Conservation (phyloP, 2,888 invertebrate genomes). For the Spisula subtruncata region DNA sequence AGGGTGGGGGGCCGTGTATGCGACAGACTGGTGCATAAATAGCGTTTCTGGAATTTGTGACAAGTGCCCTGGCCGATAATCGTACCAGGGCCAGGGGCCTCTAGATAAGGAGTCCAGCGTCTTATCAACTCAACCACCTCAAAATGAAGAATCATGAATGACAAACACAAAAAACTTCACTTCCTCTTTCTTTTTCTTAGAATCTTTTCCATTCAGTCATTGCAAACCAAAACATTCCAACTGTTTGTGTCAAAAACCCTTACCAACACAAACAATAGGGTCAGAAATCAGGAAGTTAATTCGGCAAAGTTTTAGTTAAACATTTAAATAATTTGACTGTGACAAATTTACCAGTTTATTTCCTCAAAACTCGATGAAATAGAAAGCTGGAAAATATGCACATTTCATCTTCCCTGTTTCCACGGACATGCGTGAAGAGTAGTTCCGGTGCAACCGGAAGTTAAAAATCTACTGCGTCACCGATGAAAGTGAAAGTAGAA, state of each 20-base stretch:
- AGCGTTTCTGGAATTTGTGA: too few species aligned
- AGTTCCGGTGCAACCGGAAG: slow-evolving; percentile 63
- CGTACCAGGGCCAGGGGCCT: too few species aligned
- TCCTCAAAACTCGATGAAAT: background rate
- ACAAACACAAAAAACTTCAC: background rate
- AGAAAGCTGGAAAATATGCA: slow-evolving; percentile 36
- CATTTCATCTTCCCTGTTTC: slow-evolving; percentile 65
- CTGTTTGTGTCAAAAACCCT: background rate
- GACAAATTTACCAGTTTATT: slow-evolving; percentile 2
- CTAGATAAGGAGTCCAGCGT: too few species aligned
- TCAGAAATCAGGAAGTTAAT: background rate
- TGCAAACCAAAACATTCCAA: background rate
- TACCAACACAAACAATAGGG: background rate
- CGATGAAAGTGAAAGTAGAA: slow-evolving; percentile 42
- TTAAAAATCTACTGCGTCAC: slow-evolving; percentile 22
- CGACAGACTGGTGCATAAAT: too few species aligned
- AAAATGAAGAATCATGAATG: background rate
- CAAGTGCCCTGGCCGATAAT: too few species aligned
- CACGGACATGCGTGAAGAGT: slow-evolving; percentile 61
- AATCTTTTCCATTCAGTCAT: background rate
- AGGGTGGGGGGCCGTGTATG: too few species aligned
- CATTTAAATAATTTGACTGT: background rate
- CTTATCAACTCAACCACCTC: too few species aligned
- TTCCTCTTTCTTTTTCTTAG: slow-evolving; percentile 21
- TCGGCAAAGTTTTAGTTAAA: background rate